Conservation (phyloP, 2,888 invertebrate genomes). For the Leucophora obtusa region DNA sequence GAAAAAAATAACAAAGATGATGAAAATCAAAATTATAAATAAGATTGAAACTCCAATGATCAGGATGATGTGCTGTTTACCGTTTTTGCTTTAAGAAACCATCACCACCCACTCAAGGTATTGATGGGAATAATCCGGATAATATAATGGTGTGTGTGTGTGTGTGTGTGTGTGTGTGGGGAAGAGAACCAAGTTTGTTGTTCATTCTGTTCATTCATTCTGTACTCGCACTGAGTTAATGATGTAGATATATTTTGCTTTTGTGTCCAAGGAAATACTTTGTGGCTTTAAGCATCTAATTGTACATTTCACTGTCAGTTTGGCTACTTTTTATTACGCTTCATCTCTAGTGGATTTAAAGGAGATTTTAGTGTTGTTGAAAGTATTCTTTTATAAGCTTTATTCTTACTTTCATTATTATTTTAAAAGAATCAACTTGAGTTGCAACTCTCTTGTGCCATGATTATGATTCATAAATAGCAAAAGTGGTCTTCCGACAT, state of each 20-base stretch:
- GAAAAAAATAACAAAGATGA: slow-evolving; percentile 6
- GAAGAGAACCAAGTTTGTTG: slow-evolving; percentile 7
- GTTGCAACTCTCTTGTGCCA: slow-evolving; percentile 37
- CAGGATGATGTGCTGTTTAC: background rate
- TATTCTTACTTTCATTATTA: slow-evolving; percentile 47
- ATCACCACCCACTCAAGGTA: background rate
- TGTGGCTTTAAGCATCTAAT: slow-evolving; percentile 5
- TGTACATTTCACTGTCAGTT: slow-evolving; percentile 48
- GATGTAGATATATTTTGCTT: too few relatives aligned
- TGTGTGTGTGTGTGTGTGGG: background rate
- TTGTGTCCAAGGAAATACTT: background rate
- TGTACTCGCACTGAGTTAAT: background rate
- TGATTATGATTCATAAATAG: slow-evolving; percentile 57
- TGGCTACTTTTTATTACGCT: slow-evolving; percentile 24
- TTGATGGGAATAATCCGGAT: background rate
- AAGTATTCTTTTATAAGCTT: slow-evolving; percentile 41
- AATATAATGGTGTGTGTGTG: background rate
- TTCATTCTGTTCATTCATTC: background rate
- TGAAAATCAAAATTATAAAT: slow-evolving; percentile 16
- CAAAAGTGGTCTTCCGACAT: slow-evolving; percentile 54
- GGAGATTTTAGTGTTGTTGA: slow-evolving; percentile 47
- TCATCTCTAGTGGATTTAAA: slow-evolving; percentile 55
- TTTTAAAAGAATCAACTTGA: background rate
- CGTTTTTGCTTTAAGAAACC: background rate
- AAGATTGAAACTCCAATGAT: slow-evolving; percentile 12